phyloP scores from a whole-genome alignment of 2,888 invertebrate species.

The Scaptomyza polygonia region DNA sequence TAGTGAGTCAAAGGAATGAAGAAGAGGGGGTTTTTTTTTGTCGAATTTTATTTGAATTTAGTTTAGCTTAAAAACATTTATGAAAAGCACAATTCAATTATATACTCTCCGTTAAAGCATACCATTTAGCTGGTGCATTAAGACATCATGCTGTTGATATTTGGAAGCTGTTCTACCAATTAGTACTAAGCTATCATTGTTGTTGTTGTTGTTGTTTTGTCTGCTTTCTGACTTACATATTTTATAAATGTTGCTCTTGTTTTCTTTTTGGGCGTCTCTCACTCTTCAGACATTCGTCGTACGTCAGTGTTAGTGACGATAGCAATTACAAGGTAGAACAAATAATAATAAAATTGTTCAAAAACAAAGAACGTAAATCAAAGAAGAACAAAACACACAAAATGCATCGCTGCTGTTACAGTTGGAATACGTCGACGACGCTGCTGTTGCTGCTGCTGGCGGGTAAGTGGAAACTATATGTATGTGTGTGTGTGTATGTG shows the following conservation, averaged over 20 bases:
- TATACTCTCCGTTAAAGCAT: not conserved
- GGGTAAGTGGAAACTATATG: constrained; percentile 53
- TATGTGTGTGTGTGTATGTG: too few species aligned
- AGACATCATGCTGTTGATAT: not conserved
- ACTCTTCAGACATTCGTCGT: not conserved
- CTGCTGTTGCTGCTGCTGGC: constrained; percentile 41
- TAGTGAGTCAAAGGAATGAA: too few species aligned
- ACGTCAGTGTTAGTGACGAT: constrained; percentile 11
- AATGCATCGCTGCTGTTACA: constrained; percentile 52
- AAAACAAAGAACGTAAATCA: constrained; percentile 19
- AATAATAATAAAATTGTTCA: not conserved
- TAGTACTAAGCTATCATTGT: constrained; percentile 10
- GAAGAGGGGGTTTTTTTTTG: too few species aligned
- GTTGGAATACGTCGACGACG: constrained; percentile 47
- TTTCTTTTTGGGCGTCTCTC: not conserved
- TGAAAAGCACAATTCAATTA: not conserved
- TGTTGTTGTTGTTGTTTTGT: constrained; percentile 10
- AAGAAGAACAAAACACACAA: constrained; percentile 7
- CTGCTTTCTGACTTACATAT: constrained; percentile 13
- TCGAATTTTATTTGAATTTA: too few species aligned
- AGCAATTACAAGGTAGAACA: constrained; percentile 23
- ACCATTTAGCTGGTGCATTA: not conserved
- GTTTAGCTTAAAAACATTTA: too few species aligned
- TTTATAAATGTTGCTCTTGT: not conserved
- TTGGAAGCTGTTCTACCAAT: constrained; percentile 16